These are phyloP conservation scores for Otocyon megalotis DNA, from an alignment of 2,113 vertebrate genomes.

Conservation along the genomic window DNA sequence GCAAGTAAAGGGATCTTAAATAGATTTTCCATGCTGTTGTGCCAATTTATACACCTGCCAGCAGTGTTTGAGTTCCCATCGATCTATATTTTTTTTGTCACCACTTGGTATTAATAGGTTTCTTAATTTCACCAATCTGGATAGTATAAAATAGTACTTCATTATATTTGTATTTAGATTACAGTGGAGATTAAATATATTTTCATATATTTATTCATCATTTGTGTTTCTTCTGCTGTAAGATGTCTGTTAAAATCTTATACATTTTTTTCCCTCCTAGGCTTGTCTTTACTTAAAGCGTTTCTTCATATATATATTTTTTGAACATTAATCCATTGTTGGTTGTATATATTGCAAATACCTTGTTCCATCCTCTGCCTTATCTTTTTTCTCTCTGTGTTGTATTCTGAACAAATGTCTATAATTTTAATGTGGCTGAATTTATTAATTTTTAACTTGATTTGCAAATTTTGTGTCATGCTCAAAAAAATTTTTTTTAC, in stretches of 20 bases:
- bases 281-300: neutral
- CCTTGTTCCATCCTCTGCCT: neutral
- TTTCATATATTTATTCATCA: neutral
- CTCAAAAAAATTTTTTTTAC: neutral
- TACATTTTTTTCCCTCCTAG: neutral
- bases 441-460: neutral
- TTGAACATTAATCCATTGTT: neutral
- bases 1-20: neutral
- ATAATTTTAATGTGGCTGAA: neutral
- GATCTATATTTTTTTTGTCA: neutral
- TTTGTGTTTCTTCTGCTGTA: neutral
- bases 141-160: neutral
- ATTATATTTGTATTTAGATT: neutral
- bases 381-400: neutral
- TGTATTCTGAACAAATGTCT: neutral
- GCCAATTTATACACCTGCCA: neutral
- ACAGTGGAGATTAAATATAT: neutral
- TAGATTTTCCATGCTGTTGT: neutral
- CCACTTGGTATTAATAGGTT: neutral
- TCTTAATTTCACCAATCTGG: neutral
- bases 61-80: neutral
- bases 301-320: neutral
- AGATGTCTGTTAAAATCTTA: neutral
- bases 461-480: neutral
- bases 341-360: neutral